A percentile compares a stretch with the other conserved stretches of the same genome.
Evolutionary conservation across 2,113 vertebrate genomes (phyloP).

Genomic region (Coreoperca whiteheadi): DNA sequence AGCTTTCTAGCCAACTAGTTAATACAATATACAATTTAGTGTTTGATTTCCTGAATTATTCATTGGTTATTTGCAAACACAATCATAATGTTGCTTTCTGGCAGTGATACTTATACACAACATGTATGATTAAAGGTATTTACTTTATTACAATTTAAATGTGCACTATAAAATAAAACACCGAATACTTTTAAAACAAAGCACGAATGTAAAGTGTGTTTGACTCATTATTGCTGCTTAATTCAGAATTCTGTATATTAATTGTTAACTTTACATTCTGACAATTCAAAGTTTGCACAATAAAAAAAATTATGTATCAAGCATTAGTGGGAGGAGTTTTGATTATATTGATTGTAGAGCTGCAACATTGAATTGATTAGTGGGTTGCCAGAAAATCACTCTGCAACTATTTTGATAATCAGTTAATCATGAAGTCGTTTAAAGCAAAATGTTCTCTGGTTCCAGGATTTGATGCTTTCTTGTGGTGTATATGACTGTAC

Average conservation of each 20-base stretch:
- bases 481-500: background rate
- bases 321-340: background rate
- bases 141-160: background rate
- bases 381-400: background rate
- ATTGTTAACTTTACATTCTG: background rate
- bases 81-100: background rate
- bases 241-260: background rate
- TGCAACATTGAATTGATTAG: background rate
- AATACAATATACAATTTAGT: background rate
- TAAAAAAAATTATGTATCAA: background rate
- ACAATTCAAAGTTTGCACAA: background rate
- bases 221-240: background rate
- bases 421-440: background rate
- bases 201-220: background rate
- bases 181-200: background rate
- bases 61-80: background rate
- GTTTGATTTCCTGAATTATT: background rate
- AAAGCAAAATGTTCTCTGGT: background rate
- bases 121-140: background rate
- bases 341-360: background rate
- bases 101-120: background rate
- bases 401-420: background rate
- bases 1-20: background rate
- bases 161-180: background rate
- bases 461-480: background rate